phyloP scores from a whole-genome alignment of 2,888 invertebrate species.

The Euplagia quadripunctaria region DNA sequence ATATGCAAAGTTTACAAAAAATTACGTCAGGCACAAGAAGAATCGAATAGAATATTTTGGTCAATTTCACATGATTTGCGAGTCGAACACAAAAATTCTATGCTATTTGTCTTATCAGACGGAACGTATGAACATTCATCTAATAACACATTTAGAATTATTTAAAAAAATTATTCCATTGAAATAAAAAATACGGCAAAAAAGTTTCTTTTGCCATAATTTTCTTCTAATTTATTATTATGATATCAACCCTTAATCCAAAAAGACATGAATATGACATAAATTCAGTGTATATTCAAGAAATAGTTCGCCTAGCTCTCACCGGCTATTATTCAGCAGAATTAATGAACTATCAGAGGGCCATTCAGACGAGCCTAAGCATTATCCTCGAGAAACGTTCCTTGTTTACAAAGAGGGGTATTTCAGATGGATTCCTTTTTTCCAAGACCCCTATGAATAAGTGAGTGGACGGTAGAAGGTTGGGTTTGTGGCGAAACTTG shows the following conservation, averaged over 20 bases:
- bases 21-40: too few species aligned
- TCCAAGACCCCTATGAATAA: constrained; percentile 43
- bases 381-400: constrained; percentile 40
- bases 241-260: background rate
- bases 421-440: constrained; percentile 44
- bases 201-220: too few species aligned
- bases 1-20: too few species aligned
- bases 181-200: too few species aligned
- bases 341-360: constrained; percentile 43
- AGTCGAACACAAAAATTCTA: too few species aligned
- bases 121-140: too few species aligned
- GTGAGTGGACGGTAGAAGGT: constrained; percentile 23
- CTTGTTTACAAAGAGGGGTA: constrained; percentile 43
- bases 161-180: too few species aligned
- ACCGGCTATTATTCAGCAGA: constrained; percentile 44
- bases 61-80: too few species aligned
- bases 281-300: background rate
- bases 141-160: too few species aligned
- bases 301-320: constrained; percentile 4
- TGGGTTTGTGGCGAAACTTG: constrained; percentile 22
- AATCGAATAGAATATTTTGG: too few species aligned
- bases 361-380: constrained; percentile 29
- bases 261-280: background rate
- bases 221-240: too few species aligned
- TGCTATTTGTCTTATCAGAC: too few species aligned